Evolutionary conservation across 1,140 invertebrate species (phyloP).

Genomic region (Anagrus nilaparvatae): DNA sequence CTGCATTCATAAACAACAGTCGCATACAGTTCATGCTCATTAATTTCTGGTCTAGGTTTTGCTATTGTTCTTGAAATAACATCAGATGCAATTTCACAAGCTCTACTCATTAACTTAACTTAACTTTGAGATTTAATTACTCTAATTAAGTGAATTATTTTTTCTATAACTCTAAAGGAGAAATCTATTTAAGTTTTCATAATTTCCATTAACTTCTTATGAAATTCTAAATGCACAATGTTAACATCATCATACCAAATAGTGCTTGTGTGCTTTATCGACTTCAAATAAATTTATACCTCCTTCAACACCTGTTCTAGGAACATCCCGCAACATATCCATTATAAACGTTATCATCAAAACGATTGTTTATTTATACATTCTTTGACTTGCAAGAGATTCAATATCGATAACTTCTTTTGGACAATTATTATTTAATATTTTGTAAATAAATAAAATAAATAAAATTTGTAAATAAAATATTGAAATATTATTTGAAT

Average conservation of each 20-base stretch:
- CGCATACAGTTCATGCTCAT: constrained; percentile 77
- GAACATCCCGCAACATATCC: too few species aligned
- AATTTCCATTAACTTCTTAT: constrained; percentile 42
- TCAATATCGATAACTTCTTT: constrained; percentile 73
- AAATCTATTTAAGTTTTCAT: constrained; percentile 38
- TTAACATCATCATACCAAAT: constrained; percentile 54
- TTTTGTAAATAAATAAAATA: too few species aligned
- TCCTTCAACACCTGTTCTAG: constrained; percentile 58
- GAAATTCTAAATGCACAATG: constrained; percentile 46
- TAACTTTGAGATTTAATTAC: constrained; percentile 81
- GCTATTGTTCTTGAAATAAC: constrained; percentile 74
- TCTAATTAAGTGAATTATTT: constrained; percentile 62
- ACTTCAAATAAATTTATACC: constrained; percentile 66
- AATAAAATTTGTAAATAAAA: constrained; percentile 10
- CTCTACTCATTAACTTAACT: constrained; percentile 71
- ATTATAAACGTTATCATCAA: too few species aligned
- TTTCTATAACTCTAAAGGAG: too few species aligned
- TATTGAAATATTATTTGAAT: constrained; percentile 3
- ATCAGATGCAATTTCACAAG: constrained; percentile 70
- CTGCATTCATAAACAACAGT: constrained; percentile 84
- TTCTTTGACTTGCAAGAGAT: constrained; percentile 25
- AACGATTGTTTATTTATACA: too few species aligned
- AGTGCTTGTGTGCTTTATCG: constrained; percentile 46
- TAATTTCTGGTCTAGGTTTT: constrained; percentile 53
- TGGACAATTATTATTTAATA: constrained; percentile 67